Base-by-base conservation (phyloP, 2,797 vertebrate species). In the Meda fulgida region DNA sequence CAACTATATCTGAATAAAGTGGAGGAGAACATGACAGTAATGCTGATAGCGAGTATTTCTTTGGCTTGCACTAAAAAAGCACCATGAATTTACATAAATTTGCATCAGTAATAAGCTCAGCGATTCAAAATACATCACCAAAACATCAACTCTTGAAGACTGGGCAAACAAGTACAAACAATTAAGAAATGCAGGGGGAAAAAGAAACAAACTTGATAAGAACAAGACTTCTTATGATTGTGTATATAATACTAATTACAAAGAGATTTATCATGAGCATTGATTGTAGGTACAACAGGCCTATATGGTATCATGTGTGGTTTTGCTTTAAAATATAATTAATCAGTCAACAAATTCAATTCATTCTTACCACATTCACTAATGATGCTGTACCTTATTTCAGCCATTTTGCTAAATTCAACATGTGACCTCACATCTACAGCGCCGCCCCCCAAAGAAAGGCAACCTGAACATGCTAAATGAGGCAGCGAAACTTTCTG, bases 11-110 rank as follows among this genome's bases (percentile, higher is more conserved):
- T 82, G 67, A 77, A 79, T 69, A 11, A 66, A 78, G 9, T 58
- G 21, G 51, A 40, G 29, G 60, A 36, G 40, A 75, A 43, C 36
- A 53, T 34, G 8, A 72, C 38, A 65, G 60, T 23, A 26, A 69
- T 58, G 76, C 29, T 73, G 38, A 77, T 48, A 67, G 46, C 9
- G 46, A 5, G 58, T 78, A 67, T 81, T 34, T 48, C 51, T 58
- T 71, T 70, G n/a, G 76, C 66, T 36, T 51, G 72, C 19, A 3
- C 13, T 21, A 11, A 26, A 21, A 83, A 67, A 73, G 78, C 67
- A 63, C 29, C 63, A 67, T 79, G 63, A 0, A 83, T 85, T 80
- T 85, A 48, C 83, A 87, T 58, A 31, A 6, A 31, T 46, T 77
- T 65, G 65, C 66, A 34, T 58, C 51, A 26, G 71, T 66, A 78